These are phyloP conservation scores for Uropsilus gracilis DNA, from an alignment of 2,113 vertebrate genomes.

Conservation along the genomic window DNA sequence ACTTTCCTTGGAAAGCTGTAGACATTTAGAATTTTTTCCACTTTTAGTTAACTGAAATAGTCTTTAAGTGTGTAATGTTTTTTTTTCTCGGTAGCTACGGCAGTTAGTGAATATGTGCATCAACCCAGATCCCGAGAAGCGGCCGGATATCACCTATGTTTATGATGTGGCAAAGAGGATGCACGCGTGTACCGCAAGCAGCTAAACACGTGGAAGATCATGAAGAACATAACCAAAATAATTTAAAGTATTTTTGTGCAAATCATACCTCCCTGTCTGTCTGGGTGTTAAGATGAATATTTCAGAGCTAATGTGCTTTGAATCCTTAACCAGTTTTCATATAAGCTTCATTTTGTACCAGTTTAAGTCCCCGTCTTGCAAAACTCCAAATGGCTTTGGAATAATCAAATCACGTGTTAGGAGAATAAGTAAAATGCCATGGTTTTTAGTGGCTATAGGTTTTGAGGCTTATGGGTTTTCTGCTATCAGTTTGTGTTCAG, in stretches of 20 bases:
- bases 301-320: slow-evolving; percentile 77
- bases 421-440: not conserved
- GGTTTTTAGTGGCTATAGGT: slow-evolving; percentile 19
- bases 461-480: slow-evolving; percentile 15
- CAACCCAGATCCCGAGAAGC: slow-evolving; percentile 98
- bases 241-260: slow-evolving; percentile 64
- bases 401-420: not conserved
- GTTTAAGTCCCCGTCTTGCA: not conserved
- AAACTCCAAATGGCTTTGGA: not conserved
- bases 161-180: slow-evolving; percentile 96
- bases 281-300: slow-evolving; percentile 67
- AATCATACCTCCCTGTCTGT: slow-evolving; percentile 67
- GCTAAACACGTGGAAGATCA: slow-evolving; percentile 80
- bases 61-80: not conserved
- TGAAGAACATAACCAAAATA: slow-evolving; percentile 30
- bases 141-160: slow-evolving; percentile 96
- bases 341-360: slow-evolving; percentile 75
- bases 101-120: slow-evolving; percentile 99
- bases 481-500: slow-evolving; percentile 44
- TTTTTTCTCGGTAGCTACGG: slow-evolving; percentile 89
- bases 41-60: not conserved
- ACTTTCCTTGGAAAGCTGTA: not conserved
- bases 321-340: slow-evolving; percentile 82
- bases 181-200: slow-evolving; percentile 91
- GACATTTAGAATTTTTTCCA: not conserved